Evolutionary conservation across 2,113 vertebrate species (phyloP).

Genomic region (Hirundichthys speculiger): DNA sequence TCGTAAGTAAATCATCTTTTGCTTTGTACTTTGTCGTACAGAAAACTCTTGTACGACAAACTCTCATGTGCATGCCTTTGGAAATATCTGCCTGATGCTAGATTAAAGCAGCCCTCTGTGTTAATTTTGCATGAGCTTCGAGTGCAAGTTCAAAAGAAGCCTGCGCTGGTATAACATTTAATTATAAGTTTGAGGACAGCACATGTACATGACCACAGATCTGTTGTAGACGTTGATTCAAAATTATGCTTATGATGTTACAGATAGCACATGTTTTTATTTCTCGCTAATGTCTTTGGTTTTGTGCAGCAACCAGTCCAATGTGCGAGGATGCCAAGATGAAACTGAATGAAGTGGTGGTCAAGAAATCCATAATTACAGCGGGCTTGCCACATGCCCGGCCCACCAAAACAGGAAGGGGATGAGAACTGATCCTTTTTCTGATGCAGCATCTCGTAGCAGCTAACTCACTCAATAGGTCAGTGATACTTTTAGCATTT

Average conservation of each 20-base stretch:
- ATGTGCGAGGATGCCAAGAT: constrained; percentile 98
- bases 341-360: constrained; percentile 90
- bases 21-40: constrained; percentile 16
- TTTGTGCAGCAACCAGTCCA: constrained; percentile 74
- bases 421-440: constrained; percentile 96
- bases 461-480: neutral
- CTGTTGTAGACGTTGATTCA: too few species aligned
- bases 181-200: too few species aligned
- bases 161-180: too few species aligned
- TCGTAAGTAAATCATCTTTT: constrained; percentile 85
- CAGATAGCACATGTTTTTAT: too few species aligned
- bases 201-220: too few species aligned
- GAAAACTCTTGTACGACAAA: constrained; percentile 7
- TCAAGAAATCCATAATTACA: constrained; percentile 88
- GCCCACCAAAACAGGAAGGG: constrained; percentile 92
- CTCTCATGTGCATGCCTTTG: constrained; percentile 10
- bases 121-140: neutral
- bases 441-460: too few species aligned
- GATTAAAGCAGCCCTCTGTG: neutral
- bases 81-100: neutral
- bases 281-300: constrained; percentile 14
- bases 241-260: too few species aligned
- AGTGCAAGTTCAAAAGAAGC: too few species aligned
- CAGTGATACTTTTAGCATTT: neutral
- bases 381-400: constrained; percentile 95